Base-by-base conservation (phyloP, 2,888 invertebrate species). In the Coelinius sp. region DNA sequence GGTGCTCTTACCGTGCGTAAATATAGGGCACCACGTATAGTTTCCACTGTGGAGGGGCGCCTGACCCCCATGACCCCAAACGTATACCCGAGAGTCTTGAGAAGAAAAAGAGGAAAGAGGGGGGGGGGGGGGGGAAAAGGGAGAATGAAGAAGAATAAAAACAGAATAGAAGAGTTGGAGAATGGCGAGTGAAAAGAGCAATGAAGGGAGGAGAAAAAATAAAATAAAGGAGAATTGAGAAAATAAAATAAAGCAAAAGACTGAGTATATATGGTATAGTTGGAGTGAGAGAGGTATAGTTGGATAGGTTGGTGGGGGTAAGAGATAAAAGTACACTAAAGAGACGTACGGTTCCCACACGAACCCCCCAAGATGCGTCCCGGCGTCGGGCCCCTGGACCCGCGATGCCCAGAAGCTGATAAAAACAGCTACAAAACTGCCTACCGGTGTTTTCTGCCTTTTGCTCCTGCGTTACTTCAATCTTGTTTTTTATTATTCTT, bases 381-480 rank as follows among this genome's bases (percentile, higher is more conserved):
- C 79, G 85, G 84, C 86, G 81, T 84, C 76, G 74, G 75, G 75
- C 70, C 72, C 75, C 80, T 82, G 83, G 83, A 83, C 83, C 85
- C 82, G 81, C 83, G 86, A 87, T 87, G 85, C 86, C 86, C 86
- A 86, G 87, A 84, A 86, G 86, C 85, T 86, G 86, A 87, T 86
- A 87, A 86, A 87, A 86, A 86, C 86, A 85, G 85, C 86, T 86
- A 86, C 86, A 86, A 86, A 87, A 87, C 87, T 86, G 83, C 82
- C 83, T 84, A 84, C 84, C 82, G 83, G 84, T 83, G 82, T 83
- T 84, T 84, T 83, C 82, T 82, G 79, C 81, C 81, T 82, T 80
- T 82, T 79, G 82, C 82, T 82, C 76, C 81, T 83, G 81, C 80
- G 80, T 79, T 79, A 78, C 79, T 79, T 71, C 74, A 63, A 49